These are phyloP conservation scores for Archips crataeganus DNA, from an alignment of 2,888 invertebrate species.

Conservation along the genomic window DNA sequence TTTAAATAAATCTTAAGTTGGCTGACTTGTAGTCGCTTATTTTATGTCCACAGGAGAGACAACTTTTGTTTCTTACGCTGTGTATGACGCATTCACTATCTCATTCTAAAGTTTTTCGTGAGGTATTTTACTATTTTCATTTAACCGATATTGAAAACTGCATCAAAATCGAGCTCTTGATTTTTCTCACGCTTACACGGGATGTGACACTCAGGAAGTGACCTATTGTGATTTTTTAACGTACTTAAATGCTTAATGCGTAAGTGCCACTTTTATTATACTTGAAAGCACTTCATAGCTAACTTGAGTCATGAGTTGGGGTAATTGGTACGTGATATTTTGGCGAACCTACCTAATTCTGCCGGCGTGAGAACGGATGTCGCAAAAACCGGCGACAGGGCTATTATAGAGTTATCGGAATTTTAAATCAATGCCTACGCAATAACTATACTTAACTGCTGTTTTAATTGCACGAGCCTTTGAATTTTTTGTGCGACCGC, in stretches of 20 bases:
- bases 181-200: conserved; percentile 69
- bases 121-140: no score
- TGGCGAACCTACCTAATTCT: conserved; percentile 58
- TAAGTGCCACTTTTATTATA: conserved; percentile 44
- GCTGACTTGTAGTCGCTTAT: no score
- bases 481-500: no score
- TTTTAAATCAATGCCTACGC: neutral
- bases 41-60: no score
- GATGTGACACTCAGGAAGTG: conserved; percentile 65
- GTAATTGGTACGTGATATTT: conserved; percentile 72
- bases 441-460: neutral
- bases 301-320: conserved; percentile 59
- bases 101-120: no score
- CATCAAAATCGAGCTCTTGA: conserved; percentile 13
- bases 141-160: no score
- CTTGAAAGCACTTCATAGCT: conserved; percentile 45
- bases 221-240: conserved; percentile 51
- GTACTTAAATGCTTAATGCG: conserved; percentile 46
- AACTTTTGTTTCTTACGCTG: no score
- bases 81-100: no score
- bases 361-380: conserved; percentile 74
- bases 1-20: no score
- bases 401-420: neutral
- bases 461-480: no score
- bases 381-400: conserved; percentile 38